phyloP scores from a whole-genome alignment of 2,797 vertebrate species.

The Intellagama lesueurii region DNA sequence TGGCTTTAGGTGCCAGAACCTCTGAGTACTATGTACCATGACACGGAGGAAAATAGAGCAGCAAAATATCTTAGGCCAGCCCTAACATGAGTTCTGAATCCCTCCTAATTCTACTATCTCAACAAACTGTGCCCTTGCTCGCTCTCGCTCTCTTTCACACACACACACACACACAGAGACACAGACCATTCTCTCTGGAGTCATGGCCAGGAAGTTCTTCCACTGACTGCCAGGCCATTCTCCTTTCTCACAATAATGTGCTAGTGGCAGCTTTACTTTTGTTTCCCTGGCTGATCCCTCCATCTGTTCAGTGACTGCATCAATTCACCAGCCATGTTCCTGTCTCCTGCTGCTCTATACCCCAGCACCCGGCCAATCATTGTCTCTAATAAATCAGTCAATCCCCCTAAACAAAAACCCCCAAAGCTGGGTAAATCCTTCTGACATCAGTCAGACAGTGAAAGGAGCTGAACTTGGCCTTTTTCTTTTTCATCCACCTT shows the following conservation, averaged over 20 bases:
- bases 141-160: not conserved
- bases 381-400: slow-evolving; percentile 75
- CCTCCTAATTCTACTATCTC: slow-evolving; percentile 64
- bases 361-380: slow-evolving; percentile 63
- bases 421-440: slow-evolving; percentile 79
- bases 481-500: slow-evolving; percentile 49
- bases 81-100: not conserved
- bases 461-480: slow-evolving; percentile 73
- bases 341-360: slow-evolving; percentile 51
- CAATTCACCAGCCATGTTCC: slow-evolving; percentile 66
- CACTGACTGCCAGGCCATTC: slow-evolving; percentile 47
- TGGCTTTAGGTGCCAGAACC: too few relatives aligned
- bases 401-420: slow-evolving; percentile 77
- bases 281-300: slow-evolving; percentile 79
- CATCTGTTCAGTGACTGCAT: slow-evolving; percentile 75
- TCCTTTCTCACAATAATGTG: slow-evolving; percentile 74
- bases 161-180: not conserved
- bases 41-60: too few relatives aligned
- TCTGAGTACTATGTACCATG: too few relatives aligned
- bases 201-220: slow-evolving; percentile 42
- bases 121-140: slow-evolving; percentile 58
- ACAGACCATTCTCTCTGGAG: not conserved
- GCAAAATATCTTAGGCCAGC: too few relatives aligned
- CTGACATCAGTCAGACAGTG: slow-evolving; percentile 75
- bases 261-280: slow-evolving; percentile 82